Evolutionary conservation across 2,888 invertebrate species (phyloP), one percentile per base, ranked within the genome.

Genomic region (Hololepta plana): DNA sequence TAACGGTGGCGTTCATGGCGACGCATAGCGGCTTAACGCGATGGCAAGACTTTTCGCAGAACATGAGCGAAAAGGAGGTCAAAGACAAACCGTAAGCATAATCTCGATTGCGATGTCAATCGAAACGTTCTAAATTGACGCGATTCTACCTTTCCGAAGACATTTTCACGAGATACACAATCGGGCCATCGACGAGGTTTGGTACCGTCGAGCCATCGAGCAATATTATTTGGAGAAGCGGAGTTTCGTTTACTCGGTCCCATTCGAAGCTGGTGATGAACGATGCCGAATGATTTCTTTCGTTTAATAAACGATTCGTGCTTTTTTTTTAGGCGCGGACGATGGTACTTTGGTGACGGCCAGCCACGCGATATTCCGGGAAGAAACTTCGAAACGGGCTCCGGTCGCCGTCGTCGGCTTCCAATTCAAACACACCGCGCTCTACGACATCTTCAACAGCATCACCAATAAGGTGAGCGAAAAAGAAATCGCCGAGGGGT

Each of bases 11-110:
- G 2, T 91, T 90, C 53, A 60, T 91, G 46, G 79, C 90, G 21
- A 90, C 90, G 0, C 79, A 85, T 49, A 87, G 84, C 46, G 90
- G 90, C 1, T 62, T 91, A 3, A 84, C 85, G 1, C 62, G 90
- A 32, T 90, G 88, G 85, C 76, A 82, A 44, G 81, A 82, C 27
- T 69, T 71, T 37, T 62, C 65, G 12, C 55, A 64, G 26, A 67
- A 69, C 36, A 57, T 62, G 20, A 59, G 60, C 2, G 54, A 59
- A 11, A 39, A 31, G 12, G 38, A 43, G 10, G 12, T 31, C 4
- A 36, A 32, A 26, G 36, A 35, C 12, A 37, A 41, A 36, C 39
- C 40, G 46, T 47, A 40, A 34, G 42, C 19, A 23, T 28, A 4
- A 11, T 20, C 24, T 23, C 12, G 19, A 30, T 16, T 27, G 14